phyloP scores from a whole-genome alignment of 2,797 vertebrate genomes.

The Nasua narica region DNA sequence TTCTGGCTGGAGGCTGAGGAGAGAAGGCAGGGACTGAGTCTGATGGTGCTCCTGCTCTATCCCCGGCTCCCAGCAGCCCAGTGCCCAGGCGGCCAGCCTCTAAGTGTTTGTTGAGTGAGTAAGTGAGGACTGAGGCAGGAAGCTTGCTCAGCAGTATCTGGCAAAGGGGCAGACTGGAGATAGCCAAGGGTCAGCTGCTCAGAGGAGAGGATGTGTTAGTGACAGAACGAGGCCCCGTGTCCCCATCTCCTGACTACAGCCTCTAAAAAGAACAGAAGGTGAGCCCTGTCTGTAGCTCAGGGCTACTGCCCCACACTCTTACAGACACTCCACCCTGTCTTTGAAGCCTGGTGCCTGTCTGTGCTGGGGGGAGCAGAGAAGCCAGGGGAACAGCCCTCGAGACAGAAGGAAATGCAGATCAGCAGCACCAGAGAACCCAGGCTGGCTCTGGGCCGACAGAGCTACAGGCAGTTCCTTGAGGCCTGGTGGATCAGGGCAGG shows the following conservation, averaged over 20 bases:
- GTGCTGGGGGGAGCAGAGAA: neutral
- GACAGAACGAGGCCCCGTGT: neutral
- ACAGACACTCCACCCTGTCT: neutral
- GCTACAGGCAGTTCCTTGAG: neutral
- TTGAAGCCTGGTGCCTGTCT: neutral
- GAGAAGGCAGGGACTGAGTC: neutral
- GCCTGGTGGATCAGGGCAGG: neutral
- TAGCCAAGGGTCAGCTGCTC: neutral
- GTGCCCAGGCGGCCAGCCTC: neutral
- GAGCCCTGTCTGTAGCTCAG: neutral
- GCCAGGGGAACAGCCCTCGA: neutral
- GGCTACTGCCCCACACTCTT: neutral
- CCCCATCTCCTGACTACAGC: neutral
- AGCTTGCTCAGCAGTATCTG: neutral
- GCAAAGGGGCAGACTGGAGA: neutral
- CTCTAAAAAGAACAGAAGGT: neutral
- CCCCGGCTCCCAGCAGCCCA: neutral
- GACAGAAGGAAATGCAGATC: neutral
- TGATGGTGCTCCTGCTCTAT: neutral
- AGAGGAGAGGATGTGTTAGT: neutral
- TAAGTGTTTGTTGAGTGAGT: neutral
- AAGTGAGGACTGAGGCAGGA: neutral
- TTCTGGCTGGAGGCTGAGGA: neutral
- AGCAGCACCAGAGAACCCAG: neutral
- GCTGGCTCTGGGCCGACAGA: neutral